Percentiles rank a stretch among this genome's conserved stretches.
Conservation (phyloP, 2,797 vertebrate genomes). For the Lithobates pipiens region DNA sequence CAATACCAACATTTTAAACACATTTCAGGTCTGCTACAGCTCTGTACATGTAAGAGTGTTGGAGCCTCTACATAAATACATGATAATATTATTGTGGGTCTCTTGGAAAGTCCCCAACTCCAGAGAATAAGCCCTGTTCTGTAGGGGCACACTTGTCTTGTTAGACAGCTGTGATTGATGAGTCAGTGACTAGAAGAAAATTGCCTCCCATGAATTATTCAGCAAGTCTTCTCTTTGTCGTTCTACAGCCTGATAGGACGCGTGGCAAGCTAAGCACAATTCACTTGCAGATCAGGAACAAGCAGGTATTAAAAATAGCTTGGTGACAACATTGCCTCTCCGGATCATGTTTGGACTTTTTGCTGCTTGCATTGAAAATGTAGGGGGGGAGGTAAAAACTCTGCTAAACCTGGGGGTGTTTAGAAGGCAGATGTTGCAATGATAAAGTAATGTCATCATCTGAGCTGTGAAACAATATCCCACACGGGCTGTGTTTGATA, state of each 20-base stretch:
- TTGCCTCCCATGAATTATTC: slow-evolving; percentile 94
- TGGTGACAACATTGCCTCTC: slow-evolving; percentile 82
- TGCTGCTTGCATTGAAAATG: slow-evolving; percentile 80
- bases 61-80: slow-evolving; percentile 16
- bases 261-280: slow-evolving; percentile 93
- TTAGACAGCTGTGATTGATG: slow-evolving; percentile 93
- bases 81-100: slow-evolving; percentile 37
- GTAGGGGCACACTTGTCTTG: slow-evolving; percentile 74
- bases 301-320: slow-evolving; percentile 94
- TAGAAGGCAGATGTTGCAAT: slow-evolving; percentile 78
- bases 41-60: background rate
- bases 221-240: slow-evolving; percentile 94
- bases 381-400: slow-evolving; percentile 37
- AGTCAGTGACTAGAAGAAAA: slow-evolving; percentile 94
- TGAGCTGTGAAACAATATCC: slow-evolving; percentile 77
- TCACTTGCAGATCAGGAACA: slow-evolving; percentile 95
- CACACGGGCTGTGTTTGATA: slow-evolving; percentile 26
- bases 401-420: slow-evolving; percentile 68
- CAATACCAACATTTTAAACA: background rate
- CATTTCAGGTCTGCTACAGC: background rate
- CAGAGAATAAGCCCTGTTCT: slow-evolving; percentile 78
- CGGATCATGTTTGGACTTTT: slow-evolving; percentile 84
- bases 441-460: slow-evolving; percentile 79
- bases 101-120: slow-evolving; percentile 79
- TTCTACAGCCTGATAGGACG: slow-evolving; percentile 94